phyloP scores from a whole-genome alignment of 2,113 vertebrate species.

The Oreochromis aureus region DNA sequence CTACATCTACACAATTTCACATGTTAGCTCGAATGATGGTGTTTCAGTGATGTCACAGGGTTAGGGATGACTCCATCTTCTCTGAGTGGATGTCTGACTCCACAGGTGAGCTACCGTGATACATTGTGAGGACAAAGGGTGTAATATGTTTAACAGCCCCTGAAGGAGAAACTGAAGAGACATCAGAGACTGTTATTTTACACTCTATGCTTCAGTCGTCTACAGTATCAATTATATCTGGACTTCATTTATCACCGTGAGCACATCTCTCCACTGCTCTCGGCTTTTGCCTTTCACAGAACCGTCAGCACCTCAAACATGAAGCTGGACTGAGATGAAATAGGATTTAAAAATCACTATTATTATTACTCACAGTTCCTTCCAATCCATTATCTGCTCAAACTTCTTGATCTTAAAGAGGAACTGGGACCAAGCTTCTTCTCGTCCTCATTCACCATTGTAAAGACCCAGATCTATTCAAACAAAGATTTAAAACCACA shows the following conservation, averaged over 20 bases:
- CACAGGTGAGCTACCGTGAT: not conserved
- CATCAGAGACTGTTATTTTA: not conserved
- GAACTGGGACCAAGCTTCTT: not conserved
- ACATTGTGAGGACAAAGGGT: not conserved
- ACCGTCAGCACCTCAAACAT: not conserved
- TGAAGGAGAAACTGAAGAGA: not conserved
- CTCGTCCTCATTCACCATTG: conserved; percentile 13
- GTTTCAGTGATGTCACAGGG: not conserved
- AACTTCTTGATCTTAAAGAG: not conserved
- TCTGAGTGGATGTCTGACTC: not conserved
- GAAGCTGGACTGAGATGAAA: not conserved
- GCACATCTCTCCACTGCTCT: not conserved
- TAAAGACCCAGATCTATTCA: not conserved
- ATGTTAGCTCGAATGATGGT: not conserved
- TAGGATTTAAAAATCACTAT: not conserved
- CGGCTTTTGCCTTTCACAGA: not conserved
- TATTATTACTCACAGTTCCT: conserved; percentile 61
- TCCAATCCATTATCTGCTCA: conserved; percentile 68
- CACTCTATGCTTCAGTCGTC: not conserved
- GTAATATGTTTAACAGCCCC: not conserved
- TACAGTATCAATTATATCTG: not conserved
- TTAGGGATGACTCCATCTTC: not conserved
- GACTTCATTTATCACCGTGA: not conserved
- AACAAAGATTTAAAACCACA: not conserved
- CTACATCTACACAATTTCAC: not conserved